Evolutionary conservation across 2,888 invertebrate species (phyloP).

Genomic region (Meiosimyza platycephala): DNA sequence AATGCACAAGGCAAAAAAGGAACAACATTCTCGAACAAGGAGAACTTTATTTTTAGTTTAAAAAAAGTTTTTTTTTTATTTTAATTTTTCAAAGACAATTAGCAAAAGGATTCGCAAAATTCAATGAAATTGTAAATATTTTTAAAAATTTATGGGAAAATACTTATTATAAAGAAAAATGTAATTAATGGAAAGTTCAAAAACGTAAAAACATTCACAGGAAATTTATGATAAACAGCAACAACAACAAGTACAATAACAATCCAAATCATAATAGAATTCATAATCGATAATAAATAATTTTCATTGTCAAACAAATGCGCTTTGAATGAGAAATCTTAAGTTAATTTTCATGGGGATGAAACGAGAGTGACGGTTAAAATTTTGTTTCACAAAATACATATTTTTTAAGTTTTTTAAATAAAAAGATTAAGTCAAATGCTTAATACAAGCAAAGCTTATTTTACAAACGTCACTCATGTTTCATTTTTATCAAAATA

Average conservation of each 20-base stretch:
- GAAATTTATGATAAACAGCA: constrained; percentile 31
- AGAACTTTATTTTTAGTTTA: constrained; percentile 22
- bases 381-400: no score
- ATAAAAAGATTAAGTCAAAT: no score
- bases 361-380: no score
- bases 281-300: no score
- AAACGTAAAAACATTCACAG: constrained; percentile 31
- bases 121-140: constrained; percentile 35
- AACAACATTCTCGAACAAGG: constrained; percentile 33
- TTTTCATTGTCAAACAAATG: no score
- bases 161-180: constrained; percentile 25
- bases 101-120: constrained; percentile 33
- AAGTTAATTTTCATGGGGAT: no score
- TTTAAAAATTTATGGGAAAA: constrained; percentile 30
- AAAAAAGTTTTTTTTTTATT: neutral
- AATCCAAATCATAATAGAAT: neutral
- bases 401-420: no score
- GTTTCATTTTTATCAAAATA: no score
- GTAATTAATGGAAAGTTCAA: constrained; percentile 3
- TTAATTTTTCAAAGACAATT: constrained; percentile 13
- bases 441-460: no score
- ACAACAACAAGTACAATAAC: constrained; percentile 40
- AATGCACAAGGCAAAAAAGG: constrained; percentile 36
- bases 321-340: no score
- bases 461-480: no score